Conservation (phyloP, 2,888 invertebrate genomes). For the Willowsia nigromaculata region DNA sequence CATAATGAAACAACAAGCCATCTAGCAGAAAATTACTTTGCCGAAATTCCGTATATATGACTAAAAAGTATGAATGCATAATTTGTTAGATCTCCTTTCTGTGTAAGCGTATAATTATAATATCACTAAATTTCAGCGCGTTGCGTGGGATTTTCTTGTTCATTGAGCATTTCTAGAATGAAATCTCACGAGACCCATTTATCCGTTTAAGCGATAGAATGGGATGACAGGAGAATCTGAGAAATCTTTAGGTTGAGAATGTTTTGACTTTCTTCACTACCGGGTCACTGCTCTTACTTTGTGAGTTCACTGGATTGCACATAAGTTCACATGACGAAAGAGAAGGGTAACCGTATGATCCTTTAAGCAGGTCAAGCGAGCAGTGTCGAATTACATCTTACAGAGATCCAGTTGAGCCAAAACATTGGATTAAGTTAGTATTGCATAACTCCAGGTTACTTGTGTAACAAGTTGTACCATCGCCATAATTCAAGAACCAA, state of each 20-base stretch:
- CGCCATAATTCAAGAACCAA: neutral
- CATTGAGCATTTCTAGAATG: neutral
- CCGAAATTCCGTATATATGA: no score
- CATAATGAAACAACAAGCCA: neutral
- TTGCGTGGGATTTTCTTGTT: neutral
- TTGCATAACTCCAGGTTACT: neutral
- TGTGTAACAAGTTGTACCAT: conserved; percentile 31
- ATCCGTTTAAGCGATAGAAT: neutral
- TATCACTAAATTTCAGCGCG: neutral
- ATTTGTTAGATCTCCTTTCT: neutral
- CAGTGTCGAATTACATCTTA: conserved; percentile 37
- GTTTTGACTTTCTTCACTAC: conserved; percentile 58
- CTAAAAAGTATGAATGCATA: neutral
- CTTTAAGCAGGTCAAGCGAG: conserved; percentile 39
- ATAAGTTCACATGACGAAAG: conserved; percentile 17
- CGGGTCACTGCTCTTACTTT: conserved; percentile 49
- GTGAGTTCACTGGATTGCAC: conserved; percentile 30
- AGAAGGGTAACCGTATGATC: neutral
- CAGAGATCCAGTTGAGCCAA: neutral
- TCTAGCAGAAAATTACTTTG: neutral
- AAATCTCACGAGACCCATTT: conserved; percentile 24
- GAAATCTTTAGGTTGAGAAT: conserved; percentile 1
- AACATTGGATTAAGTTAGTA: neutral
- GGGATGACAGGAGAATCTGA: conserved; percentile 15
- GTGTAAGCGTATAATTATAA: neutral